Base-by-base conservation (phyloP, 2,113 vertebrate species). In the Psophia crepitans region DNA sequence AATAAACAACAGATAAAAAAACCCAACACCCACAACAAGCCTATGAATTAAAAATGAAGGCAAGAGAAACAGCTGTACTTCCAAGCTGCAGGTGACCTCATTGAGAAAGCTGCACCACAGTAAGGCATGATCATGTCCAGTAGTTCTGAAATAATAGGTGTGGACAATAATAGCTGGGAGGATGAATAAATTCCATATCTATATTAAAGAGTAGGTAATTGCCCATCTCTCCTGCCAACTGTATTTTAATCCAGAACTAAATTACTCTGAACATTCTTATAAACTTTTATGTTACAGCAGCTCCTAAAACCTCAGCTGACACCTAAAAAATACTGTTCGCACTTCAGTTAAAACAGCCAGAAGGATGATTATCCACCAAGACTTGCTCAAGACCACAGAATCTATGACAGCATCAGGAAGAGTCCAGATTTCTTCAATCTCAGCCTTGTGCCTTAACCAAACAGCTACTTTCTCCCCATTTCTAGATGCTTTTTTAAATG, bases 1-100 rank as follows among this genome's bases (percentile, higher is more conserved):
- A 97, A 96, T 96, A 96, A 96, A 97, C 91, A 90, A 95, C 86
- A 74, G 95, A 95, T 79, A 79, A 92, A 96, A 96, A 96, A 84
- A 23, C 44, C 63, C 90, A 93, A 95, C 88, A 93, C 94, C 94
- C 94, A 92, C 96, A 93, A 95, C 89, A 86, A 96, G 83, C 70
- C 90, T 22, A 82, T 96, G 96, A 97, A 96, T 97, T 96, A 94
- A 41, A 95, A 94, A 96, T 96, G 91, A 96, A 95, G 93, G 86
- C 77, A 30, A 73, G 73, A 84, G 77, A 86, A 92, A 51, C 94
- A 96, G 93, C 95, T 96, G 93, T 81, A 87, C 64, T 94, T 64
- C 44, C 87, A 77, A n/a, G 91, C 95, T 95, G 96, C 91, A 95
- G 91, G 91, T 93, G 91, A 96, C 82, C 89, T 88, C 87, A 86